Evolutionary conservation across 1,140 invertebrate species (phyloP), one percentile per base, ranked within the genome.

Genomic region (Papilio polytes): DNA sequence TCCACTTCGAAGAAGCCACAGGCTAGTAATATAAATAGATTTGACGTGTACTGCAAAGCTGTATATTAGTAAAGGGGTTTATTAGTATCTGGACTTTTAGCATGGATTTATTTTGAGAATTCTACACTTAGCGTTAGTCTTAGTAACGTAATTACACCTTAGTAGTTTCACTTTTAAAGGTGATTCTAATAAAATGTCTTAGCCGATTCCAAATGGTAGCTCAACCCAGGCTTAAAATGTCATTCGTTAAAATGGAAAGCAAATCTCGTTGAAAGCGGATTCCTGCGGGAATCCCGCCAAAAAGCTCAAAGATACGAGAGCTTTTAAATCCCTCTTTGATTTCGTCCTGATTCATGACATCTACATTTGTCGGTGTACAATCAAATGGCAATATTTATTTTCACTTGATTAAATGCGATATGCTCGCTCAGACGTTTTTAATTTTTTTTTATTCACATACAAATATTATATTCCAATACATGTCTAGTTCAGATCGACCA

Each of bases 171-270:
- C 20, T 63, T 63, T 26, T 10, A 22, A n/a, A 63, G 31, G 12
- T 22, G 59, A 63, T 26, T 26, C 59, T 12, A 56, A 20, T 56
- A 56, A 20, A 56, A 56, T 20, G 2, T 63, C 20, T 63, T 15
- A 26, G 1, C 59, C 22, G 59, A 13, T 63, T 63, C 13, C 22
- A 26, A 63, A 63, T 63, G 20, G 59, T 63, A 63, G 0, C 22
- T 26, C 10, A 31, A 70, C 13, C 63, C 13, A 3, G 63, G 13
- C 36, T 70, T 31, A 26, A 70, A 70, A 26, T 36, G 13, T 70
- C 12, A 70, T 70, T 70, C 63, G 26, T 70, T 70, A 31, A 70
- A 70, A 70, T 8, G 22, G 22, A 70, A 70, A 70, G 63, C 63
- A 70, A 70, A 63, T 63, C 20, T 31, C 59, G 59, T 26, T 63